phyloP scores from a whole-genome alignment of 1,140 invertebrate species.

The Acromyrmex heyeri region DNA sequence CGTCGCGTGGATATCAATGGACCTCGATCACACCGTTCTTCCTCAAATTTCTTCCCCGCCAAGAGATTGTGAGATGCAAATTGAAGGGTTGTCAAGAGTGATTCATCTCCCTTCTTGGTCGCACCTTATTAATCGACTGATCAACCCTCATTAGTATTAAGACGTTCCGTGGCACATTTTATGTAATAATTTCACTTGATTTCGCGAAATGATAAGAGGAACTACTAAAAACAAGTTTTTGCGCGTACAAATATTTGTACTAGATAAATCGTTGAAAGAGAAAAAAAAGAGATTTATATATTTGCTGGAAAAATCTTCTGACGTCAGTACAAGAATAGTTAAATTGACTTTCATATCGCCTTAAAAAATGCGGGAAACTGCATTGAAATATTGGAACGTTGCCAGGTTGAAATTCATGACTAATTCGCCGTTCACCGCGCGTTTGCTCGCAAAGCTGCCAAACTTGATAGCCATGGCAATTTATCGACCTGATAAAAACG shows the following conservation, averaged over 20 bases:
- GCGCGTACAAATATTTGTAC: not conserved
- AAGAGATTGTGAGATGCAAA: conserved; percentile 25
- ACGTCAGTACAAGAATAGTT: not conserved
- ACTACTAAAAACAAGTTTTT: not conserved
- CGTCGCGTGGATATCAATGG: conserved; percentile 50
- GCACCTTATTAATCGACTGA: conserved; percentile 12
- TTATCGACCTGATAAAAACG: conserved; percentile 23
- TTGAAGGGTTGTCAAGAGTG: conserved; percentile 28
- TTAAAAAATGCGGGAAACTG: conserved; percentile 26
- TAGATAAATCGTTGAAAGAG: not conserved
- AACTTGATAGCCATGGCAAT: conserved; percentile 16
- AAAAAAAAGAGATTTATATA: not conserved
- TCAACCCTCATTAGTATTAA: conserved; percentile 5
- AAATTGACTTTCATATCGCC: conserved; percentile 22
- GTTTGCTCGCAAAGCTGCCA: conserved; percentile 8
- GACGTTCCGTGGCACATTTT: conserved; percentile 6
- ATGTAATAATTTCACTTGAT: not conserved
- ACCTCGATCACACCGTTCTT: not conserved
- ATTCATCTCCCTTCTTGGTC: not conserved
- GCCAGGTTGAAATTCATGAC: conserved; percentile 21
- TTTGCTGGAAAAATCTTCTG: conserved; percentile 13
- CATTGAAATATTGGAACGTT: conserved; percentile 35
- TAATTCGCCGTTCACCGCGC: not conserved
- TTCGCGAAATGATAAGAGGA: conserved; percentile 1
- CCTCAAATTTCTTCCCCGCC: not conserved